A percentile compares a stretch with the other conserved stretches of the same genome.
These are phyloP conservation scores for Aurelia coerulea DNA, from an alignment of 30 jellyfish, hydroid and myxozoan genomes.

Conservation along the genomic window DNA sequence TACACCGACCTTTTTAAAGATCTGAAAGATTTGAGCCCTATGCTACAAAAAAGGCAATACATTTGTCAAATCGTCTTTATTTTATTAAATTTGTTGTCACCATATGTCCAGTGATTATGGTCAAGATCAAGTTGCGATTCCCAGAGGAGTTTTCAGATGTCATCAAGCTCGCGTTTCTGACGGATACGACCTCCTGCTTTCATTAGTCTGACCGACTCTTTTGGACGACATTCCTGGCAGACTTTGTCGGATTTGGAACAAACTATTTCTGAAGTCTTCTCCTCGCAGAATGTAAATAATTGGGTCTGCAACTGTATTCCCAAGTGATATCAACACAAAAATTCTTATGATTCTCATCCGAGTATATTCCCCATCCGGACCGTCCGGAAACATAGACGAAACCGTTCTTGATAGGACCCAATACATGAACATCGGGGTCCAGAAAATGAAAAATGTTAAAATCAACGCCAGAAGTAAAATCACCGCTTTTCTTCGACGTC, in stretches of 20 bases:
- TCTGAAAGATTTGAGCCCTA: too few relatives aligned
- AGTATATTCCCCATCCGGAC: slow-evolving; percentile 62
- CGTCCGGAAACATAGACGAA: slow-evolving; percentile 52
- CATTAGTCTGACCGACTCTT: too few relatives aligned
- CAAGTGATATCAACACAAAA: slow-evolving; percentile 49
- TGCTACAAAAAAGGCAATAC: too few relatives aligned
- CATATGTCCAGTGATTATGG: too few relatives aligned
- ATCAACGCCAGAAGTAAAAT: slow-evolving; percentile 44
- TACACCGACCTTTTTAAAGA: too few relatives aligned
- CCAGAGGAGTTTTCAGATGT: too few relatives aligned
- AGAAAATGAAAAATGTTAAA: slow-evolving; percentile 64
- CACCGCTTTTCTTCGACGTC: slow-evolving; percentile 51
- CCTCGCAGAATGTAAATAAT: slow-evolving; percentile 60
- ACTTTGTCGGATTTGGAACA: background rate
- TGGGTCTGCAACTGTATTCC: slow-evolving; percentile 75
- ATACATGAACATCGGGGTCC: slow-evolving; percentile 66
- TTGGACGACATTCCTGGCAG: too few relatives aligned
- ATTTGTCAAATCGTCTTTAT: too few relatives aligned
- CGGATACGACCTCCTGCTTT: too few relatives aligned
- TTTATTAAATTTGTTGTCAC: too few relatives aligned
- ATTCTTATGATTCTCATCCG: slow-evolving; percentile 63
- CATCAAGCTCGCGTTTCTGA: too few relatives aligned
- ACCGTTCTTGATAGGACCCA: slow-evolving; percentile 74
- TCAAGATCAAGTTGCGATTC: too few relatives aligned
- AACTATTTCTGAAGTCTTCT: slow-evolving; percentile 55